A percentile compares a stretch with the other conserved stretches of the same genome.
Evolutionary conservation across 1,140 invertebrate genomes (phyloP).

Genomic region (Bombus impatiens): DNA sequence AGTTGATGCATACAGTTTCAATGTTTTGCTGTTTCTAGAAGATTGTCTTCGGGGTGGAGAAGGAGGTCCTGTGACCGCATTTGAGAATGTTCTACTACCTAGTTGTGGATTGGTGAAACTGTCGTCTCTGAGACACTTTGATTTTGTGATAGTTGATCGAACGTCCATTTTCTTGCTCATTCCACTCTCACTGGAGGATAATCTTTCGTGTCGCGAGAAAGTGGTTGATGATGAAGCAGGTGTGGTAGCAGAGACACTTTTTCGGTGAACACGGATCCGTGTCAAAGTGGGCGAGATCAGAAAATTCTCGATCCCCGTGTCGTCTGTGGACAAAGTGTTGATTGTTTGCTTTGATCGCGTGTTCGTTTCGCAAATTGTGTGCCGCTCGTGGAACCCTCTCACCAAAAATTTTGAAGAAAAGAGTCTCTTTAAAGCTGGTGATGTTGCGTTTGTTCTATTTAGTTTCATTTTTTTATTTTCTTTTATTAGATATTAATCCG

Average conservation of each 20-base stretch:
- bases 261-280: conserved; percentile 89
- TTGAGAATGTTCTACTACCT: conserved; percentile 33
- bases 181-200: not conserved
- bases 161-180: conserved; percentile 12
- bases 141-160: not conserved
- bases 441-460: conserved; percentile 2
- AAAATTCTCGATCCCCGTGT: conserved; percentile 90
- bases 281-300: conserved; percentile 91
- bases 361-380: not conserved
- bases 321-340: conserved; percentile 85
- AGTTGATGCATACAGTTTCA: conserved; percentile 83
- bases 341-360: conserved; percentile 40
- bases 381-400: conserved; percentile 62
- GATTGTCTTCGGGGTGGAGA: conserved; percentile 88
- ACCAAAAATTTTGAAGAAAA: conserved; percentile 61
- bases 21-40: conserved; percentile 87
- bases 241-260: conserved; percentile 76
- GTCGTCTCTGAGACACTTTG: not conserved
- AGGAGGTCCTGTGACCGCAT: conserved; percentile 81
- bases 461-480: not conserved
- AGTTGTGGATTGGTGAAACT: not conserved
- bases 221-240: conserved; percentile 66
- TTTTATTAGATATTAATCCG: not conserved
- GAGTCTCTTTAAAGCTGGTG: conserved; percentile 52
- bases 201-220: conserved; percentile 25